A percentile compares a stretch with the other conserved stretches of the same genome.
phyloP scores from a whole-genome alignment of 2,797 vertebrate genomes.

The Gadopsis marmoratus region DNA sequence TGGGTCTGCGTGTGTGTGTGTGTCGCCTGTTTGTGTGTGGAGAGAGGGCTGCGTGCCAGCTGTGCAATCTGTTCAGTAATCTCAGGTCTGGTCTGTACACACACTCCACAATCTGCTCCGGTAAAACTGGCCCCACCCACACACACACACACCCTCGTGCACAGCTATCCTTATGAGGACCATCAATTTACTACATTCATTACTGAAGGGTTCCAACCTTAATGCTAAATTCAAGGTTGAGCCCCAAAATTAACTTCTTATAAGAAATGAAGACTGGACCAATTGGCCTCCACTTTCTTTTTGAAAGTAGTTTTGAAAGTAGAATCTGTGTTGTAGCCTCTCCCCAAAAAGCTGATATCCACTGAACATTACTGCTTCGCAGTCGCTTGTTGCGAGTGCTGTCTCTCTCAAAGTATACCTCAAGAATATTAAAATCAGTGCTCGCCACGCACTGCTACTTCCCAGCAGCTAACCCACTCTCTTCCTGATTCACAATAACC shows the following conservation, averaged over 20 bases:
- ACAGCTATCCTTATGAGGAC: constrained; percentile 1
- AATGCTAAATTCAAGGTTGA: not conserved
- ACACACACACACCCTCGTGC: constrained; percentile 23
- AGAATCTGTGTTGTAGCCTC: constrained; percentile 1
- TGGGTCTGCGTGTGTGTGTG: constrained; percentile 43
- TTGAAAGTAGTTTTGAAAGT: not conserved
- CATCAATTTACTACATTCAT: not conserved
- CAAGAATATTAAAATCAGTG: constrained; percentile 71
- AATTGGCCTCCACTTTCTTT: not conserved
- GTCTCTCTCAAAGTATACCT: constrained; percentile 54
- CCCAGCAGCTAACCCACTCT: constrained; percentile 66
- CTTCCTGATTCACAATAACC: constrained; percentile 75
- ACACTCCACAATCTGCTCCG: constrained; percentile 78
- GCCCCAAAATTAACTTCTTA: not conserved
- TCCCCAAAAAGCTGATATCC: constrained; percentile 2
- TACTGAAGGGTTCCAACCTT: not conserved
- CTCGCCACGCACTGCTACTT: constrained; percentile 54
- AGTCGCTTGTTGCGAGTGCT: constrained; percentile 17
- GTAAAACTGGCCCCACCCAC: constrained; percentile 61
- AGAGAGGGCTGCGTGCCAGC: constrained; percentile 79
- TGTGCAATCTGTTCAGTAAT: constrained; percentile 85
- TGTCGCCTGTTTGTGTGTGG: constrained; percentile 58
- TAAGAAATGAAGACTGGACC: not conserved
- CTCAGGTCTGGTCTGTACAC: constrained; percentile 81
- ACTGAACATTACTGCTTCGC: constrained; percentile 18